phyloP scores from a whole-genome alignment of 1,140 invertebrate genomes.

The Drosophila orosa region DNA sequence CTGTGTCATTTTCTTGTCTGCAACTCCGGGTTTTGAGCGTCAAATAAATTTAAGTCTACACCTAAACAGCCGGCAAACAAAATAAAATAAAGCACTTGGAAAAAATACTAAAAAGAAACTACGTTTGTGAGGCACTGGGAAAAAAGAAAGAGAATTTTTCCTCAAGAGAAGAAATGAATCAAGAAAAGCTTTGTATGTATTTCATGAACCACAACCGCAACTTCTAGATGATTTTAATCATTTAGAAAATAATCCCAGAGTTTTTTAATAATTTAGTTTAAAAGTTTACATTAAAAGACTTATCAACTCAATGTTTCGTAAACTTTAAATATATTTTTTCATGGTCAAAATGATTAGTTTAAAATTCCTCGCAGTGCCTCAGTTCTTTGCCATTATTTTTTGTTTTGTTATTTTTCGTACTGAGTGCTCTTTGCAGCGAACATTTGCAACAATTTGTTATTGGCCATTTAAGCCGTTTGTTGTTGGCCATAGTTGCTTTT shows the following conservation, averaged over 20 bases:
- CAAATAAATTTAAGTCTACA: conserved; percentile 78
- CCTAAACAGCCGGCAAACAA: conserved; percentile 57
- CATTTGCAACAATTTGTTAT: conserved; percentile 81
- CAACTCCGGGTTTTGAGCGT: conserved; percentile 67
- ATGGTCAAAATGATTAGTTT: neutral
- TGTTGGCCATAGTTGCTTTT: conserved; percentile 44
- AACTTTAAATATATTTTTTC: neutral
- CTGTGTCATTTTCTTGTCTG: conserved; percentile 81
- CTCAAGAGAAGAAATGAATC: too few relatives aligned
- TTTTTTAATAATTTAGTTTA: neutral
- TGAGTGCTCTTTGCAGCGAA: conserved; percentile 35
- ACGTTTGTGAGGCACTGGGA: conserved; percentile 7
- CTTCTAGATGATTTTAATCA: too few relatives aligned
- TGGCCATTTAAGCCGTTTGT: conserved; percentile 79
- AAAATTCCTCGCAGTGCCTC: conserved; percentile 28
- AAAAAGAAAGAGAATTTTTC: neutral
- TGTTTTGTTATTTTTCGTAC: conserved; percentile 10
- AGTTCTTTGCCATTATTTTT: conserved; percentile 40
- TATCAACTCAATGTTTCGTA: neutral
- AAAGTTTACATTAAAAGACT: neutral
- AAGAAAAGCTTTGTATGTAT: too few relatives aligned
- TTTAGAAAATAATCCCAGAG: neutral
- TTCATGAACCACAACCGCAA: too few relatives aligned
- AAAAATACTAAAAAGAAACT: conserved; percentile 36
- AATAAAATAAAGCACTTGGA: conserved; percentile 45